Evolutionary conservation across 2,888 invertebrate species (phyloP).

Genomic region (Heliconius aoede): DNA sequence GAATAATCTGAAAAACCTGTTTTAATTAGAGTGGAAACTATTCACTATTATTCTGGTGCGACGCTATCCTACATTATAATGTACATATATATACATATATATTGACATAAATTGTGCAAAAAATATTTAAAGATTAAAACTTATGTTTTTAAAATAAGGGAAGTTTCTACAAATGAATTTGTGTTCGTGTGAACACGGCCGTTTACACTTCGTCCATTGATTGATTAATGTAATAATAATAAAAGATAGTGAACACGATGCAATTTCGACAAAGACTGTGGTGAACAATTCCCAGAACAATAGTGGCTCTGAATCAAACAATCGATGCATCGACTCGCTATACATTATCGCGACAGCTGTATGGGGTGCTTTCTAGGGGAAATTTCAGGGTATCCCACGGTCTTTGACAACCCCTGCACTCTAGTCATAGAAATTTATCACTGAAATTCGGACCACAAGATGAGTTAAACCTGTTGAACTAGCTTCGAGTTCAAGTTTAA

Average conservation of each 20-base stretch:
- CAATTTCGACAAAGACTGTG: slow-evolving; percentile 45
- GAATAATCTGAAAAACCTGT: slow-evolving; percentile 34
- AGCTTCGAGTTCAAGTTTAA: neutral
- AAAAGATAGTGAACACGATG: slow-evolving; percentile 44
- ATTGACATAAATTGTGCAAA: neutral
- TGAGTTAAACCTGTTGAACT: slow-evolving; percentile 3
- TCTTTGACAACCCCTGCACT: slow-evolving; percentile 54
- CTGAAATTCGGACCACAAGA: slow-evolving; percentile 9
- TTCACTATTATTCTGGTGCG: slow-evolving; percentile 12
- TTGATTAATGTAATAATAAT: slow-evolving; percentile 46
- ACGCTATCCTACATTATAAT: slow-evolving; percentile 11
- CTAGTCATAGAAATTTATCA: slow-evolving; percentile 36
- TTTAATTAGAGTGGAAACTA: slow-evolving; percentile 25
- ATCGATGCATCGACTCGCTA: slow-evolving; percentile 69
- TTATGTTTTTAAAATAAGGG: slow-evolving; percentile 2
- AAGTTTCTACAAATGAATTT: neutral
- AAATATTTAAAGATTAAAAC: neutral
- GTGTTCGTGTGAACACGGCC: slow-evolving; percentile 18
- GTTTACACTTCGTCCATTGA: slow-evolving; percentile 40
- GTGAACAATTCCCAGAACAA: slow-evolving; percentile 62
- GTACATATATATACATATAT: neutral
- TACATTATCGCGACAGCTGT: slow-evolving; percentile 76
- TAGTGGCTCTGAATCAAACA: slow-evolving; percentile 72
- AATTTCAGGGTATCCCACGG: slow-evolving; percentile 73
- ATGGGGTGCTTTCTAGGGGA: slow-evolving; percentile 58